Evolutionary conservation across 2,888 invertebrate genomes (phyloP), one percentile per base, ranked within the genome.

Genomic region (Leptopilina myrica): DNA sequence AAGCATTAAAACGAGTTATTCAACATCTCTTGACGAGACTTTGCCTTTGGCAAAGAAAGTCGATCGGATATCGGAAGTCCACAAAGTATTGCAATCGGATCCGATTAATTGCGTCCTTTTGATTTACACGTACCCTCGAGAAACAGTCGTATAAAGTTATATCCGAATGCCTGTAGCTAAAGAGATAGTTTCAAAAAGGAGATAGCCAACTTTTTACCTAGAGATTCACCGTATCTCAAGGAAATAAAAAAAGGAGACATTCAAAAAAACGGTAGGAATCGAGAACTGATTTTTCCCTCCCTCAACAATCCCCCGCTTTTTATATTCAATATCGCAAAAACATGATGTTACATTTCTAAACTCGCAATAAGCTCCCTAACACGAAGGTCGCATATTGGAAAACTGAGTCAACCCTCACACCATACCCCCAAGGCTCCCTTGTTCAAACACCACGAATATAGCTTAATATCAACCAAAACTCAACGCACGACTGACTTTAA

Each of bases 301-400:
- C 26, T 53, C 7, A 46, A 67, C 11, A 11, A 33, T 26, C 20
- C 26, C 5, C 11, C 5, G 67, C 78, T 83, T 82, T 87, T 85
- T 83, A 86, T 87, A 89, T 89, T 88, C 89, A 89, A 89, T 89
- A 89, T 88, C 86, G 82, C 80, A 82, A 84, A 85, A 89, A 88
- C 88, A 88, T 85, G 82, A 86, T 88, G 84, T 84, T 87, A 87
- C 87, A 43, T 87, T 87, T 49, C 87, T 87, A 85, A 87, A 86
- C 85, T 86, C 82, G 85, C 85, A 87, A 87, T 88, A 87, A 83
- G 40, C 85, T 81, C 83, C 81, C 82, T 84, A 83, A 82, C 82
- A 82, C 7, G 49, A 49, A 11, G 59, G 33, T 8, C n/a, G 49
- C 14, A 69, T 69, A 69, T 69, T 69, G 69, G 67, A 69, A 69